Conservation (phyloP, 2,113 vertebrate species). For the Oreochromis tanganicae region DNA sequence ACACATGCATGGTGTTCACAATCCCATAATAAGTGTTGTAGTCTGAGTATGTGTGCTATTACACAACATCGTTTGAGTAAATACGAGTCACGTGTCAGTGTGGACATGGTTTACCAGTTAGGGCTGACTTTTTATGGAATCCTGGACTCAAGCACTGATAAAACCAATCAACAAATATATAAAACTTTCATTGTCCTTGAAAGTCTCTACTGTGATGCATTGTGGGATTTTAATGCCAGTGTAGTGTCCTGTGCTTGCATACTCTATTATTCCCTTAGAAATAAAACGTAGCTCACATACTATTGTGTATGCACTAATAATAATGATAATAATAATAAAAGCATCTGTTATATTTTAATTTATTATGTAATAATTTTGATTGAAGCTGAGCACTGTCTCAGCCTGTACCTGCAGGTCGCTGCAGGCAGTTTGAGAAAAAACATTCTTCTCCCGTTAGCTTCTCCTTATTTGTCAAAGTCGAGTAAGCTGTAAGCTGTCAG, state of each 20-base stretch:
- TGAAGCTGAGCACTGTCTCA: not conserved
- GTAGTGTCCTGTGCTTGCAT: not conserved
- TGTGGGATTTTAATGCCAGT: not conserved
- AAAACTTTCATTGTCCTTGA: not conserved
- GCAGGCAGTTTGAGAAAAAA: not conserved
- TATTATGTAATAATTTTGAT: not conserved
- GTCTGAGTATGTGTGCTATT: not conserved
- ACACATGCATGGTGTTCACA: fast-evolving
- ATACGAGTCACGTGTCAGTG: not conserved
- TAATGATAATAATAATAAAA: not conserved
- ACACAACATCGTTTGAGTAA: not conserved
- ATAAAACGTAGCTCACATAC: not conserved
- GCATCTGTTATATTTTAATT: not conserved
- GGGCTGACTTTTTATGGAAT: not conserved
- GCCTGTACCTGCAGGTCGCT: not conserved
- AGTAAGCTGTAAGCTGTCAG: not conserved
- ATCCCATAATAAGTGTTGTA: not conserved
- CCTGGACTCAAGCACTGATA: not conserved
- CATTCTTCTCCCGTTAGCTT: not conserved
- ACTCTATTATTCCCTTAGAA: not conserved
- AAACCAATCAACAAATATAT: not conserved
- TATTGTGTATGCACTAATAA: not conserved
- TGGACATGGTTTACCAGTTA: not conserved
- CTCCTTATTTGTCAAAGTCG: not conserved
- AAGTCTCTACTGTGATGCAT: fast-evolving